phyloP scores from a whole-genome alignment of 2,888 invertebrate species.

The Hemicrepidius hirtus region DNA sequence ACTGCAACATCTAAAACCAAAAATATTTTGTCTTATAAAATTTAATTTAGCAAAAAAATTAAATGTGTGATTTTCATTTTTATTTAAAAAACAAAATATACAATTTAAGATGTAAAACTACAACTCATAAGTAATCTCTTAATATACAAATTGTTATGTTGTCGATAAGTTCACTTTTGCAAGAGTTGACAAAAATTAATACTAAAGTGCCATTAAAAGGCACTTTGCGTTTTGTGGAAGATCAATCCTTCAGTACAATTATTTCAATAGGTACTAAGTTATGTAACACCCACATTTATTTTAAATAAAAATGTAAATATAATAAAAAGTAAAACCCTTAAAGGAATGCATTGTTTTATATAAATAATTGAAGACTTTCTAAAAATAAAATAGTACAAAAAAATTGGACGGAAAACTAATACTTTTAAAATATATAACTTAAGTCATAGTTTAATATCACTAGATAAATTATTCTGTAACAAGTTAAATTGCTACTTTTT shows the following conservation, averaged over 20 bases:
- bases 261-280: conserved; percentile 21
- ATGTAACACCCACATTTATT: conserved; percentile 24
- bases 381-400: conserved; percentile 31
- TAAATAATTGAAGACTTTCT: conserved; percentile 12
- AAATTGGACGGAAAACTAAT: conserved; percentile 46
- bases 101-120: conserved; percentile 37
- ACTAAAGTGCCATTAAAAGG: conserved; percentile 51
- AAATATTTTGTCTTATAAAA: no score
- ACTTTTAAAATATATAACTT: conserved; percentile 22
- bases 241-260: conserved; percentile 43
- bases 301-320: conserved; percentile 34
- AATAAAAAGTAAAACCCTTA: conserved; percentile 36
- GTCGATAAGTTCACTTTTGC: conserved; percentile 19
- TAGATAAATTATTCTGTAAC: conserved; percentile 12
- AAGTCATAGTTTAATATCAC: conserved; percentile 27
- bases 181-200: conserved; percentile 15
- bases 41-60: no score
- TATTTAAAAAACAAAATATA: conserved; percentile 42
- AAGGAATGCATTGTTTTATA: conserved; percentile 27
- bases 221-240: conserved; percentile 45
- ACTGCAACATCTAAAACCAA: no score
- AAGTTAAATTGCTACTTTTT: background rate
- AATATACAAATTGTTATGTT: conserved; percentile 14
- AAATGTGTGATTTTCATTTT: conserved; percentile 8
- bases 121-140: conserved; percentile 29